Evolutionary conservation across 2,797 vertebrate genomes (phyloP).

Genomic region (Bradypus variegatus): DNA sequence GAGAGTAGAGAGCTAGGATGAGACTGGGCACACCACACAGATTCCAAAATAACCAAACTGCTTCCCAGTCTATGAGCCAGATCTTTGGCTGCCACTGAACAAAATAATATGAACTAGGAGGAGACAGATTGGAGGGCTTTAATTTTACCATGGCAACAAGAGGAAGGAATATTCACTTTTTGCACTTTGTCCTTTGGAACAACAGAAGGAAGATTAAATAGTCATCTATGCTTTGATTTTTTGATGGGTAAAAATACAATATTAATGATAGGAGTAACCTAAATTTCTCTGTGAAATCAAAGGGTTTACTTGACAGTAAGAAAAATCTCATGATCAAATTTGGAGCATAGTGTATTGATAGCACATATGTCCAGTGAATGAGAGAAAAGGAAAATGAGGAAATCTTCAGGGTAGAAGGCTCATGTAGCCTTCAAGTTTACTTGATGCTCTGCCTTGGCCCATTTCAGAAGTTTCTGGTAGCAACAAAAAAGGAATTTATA

Average conservation of each 20-base stretch:
- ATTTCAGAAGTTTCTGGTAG: constrained; percentile 4
- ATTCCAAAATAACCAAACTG: background rate
- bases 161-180: background rate
- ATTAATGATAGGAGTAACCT: background rate
- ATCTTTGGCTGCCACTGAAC: background rate
- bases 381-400: background rate
- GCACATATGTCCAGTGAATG: background rate
- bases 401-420: background rate
- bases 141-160: background rate
- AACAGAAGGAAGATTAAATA: background rate
- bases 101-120: background rate
- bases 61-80: background rate
- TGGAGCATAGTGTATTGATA: background rate
- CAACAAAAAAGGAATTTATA: constrained; percentile 28
- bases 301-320: background rate
- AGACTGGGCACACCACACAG: background rate
- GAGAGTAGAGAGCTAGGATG: background rate
- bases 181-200: background rate
- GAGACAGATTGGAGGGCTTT: background rate
- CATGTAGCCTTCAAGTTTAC: background rate
- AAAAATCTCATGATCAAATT: background rate
- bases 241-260: background rate
- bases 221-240: background rate
- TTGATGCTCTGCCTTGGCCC: constrained; percentile 8
- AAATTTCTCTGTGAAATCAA: background rate